These are phyloP conservation scores for Omphaloscelis lunosa DNA, from an alignment of 2,888 invertebrate genomes.

Conservation along the genomic window DNA sequence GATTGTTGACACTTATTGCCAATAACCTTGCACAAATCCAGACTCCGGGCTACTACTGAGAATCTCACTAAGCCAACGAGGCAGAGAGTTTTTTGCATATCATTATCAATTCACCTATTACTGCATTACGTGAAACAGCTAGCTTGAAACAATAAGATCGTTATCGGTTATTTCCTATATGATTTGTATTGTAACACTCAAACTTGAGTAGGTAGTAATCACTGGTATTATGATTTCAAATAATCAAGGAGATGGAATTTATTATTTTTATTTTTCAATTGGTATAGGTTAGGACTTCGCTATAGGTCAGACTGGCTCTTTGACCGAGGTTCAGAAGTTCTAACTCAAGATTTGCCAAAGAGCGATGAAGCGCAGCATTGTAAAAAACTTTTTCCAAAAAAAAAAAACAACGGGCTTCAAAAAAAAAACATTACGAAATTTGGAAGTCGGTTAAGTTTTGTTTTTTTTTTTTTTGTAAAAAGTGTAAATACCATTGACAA, in stretches of 20 bases:
- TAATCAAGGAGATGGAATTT: background rate
- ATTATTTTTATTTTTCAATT: background rate
- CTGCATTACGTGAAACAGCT: background rate
- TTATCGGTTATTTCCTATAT: slow-evolving; percentile 17
- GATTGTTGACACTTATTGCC: background rate
- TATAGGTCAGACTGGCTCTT: too few relatives aligned
- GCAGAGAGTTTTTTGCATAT: slow-evolving; percentile 7
- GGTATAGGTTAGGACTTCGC: too few relatives aligned
- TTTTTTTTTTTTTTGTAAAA: too few relatives aligned
- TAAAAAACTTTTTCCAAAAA: too few relatives aligned
- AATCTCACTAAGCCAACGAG: background rate
- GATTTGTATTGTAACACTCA: slow-evolving; percentile 3
- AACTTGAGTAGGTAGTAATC: slow-evolving; percentile 6
- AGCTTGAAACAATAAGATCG: slow-evolving; percentile 10
- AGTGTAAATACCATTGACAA: too few relatives aligned
- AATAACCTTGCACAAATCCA: background rate
- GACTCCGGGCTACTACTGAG: background rate
- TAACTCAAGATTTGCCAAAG: too few relatives aligned
- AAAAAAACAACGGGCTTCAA: too few relatives aligned
- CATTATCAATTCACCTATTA: slow-evolving; percentile 1
- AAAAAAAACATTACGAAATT: too few relatives aligned
- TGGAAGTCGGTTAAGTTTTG: too few relatives aligned
- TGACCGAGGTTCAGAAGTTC: too few relatives aligned
- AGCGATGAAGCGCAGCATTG: too few relatives aligned
- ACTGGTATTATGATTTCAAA: slow-evolving; percentile 13